Evolutionary conservation across 2,797 vertebrate genomes (phyloP).

Genomic region (Anomalospiza imberbis): DNA sequence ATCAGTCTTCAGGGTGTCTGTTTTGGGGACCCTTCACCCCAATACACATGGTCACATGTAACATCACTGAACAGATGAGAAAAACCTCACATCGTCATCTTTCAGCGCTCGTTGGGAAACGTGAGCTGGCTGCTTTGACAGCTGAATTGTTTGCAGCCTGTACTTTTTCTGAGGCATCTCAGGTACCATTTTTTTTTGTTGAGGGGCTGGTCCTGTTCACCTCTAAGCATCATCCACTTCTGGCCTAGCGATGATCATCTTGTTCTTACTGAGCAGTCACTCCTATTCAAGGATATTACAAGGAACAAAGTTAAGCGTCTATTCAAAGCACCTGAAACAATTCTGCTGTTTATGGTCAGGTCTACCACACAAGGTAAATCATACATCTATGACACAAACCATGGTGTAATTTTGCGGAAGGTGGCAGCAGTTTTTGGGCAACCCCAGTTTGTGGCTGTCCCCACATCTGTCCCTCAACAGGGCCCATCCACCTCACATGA

Average conservation of each 20-base stretch:
- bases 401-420: background rate
- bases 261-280: background rate
- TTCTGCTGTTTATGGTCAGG: background rate
- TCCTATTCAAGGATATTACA: accelerated
- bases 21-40: background rate
- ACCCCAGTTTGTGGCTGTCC: background rate
- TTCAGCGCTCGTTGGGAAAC: accelerated
- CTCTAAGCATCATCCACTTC: background rate
- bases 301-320: background rate
- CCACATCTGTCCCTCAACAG: background rate
- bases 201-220: background rate
- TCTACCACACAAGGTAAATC: background rate
- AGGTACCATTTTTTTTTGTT: background rate
- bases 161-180: background rate
- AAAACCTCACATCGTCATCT: background rate
- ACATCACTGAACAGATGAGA: background rate
- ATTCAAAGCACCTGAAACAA: background rate
- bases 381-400: too few species aligned
- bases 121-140: background rate
- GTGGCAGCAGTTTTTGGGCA: background rate
- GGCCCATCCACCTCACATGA: background rate
- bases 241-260: background rate
- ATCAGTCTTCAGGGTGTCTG: background rate
- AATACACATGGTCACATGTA: accelerated
- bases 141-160: background rate